These are phyloP conservation scores for Cygnus buccinator DNA, from an alignment of 2,113 vertebrate genomes.

Conservation along the genomic window DNA sequence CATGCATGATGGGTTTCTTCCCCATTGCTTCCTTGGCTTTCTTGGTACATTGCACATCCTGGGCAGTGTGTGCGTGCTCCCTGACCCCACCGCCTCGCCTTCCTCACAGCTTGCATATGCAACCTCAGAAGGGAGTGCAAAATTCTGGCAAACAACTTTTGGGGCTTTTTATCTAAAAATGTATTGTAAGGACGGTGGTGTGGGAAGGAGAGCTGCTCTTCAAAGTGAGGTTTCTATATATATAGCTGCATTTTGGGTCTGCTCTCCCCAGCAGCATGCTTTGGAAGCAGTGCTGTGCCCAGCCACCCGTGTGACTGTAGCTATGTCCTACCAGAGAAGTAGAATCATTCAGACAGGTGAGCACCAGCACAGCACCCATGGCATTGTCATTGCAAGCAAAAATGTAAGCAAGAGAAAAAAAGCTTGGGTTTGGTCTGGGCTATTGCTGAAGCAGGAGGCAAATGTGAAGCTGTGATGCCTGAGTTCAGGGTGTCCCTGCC, in stretches of 20 bases:
- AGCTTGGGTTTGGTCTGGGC: background rate
- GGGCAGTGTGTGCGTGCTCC: rapidly evolving
- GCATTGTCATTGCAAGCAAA: background rate
- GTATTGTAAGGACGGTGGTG: rapidly evolving
- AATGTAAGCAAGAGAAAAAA: background rate
- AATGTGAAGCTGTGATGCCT: background rate
- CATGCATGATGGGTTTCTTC: rapidly evolving
- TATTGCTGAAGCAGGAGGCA: background rate
- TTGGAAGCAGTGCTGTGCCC: rapidly evolving
- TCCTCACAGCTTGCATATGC: background rate
- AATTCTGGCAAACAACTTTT: rapidly evolving
- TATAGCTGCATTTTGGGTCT: rapidly evolving
- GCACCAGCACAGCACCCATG: background rate
- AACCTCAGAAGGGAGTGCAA: rapidly evolving
- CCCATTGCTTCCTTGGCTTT: background rate
- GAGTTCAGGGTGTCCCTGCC: background rate
- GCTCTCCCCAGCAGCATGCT: background rate
- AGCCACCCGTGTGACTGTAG: rapidly evolving
- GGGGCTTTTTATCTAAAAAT: background rate
- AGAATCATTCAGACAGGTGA: rapidly evolving
- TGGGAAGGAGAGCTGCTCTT: rapidly evolving
- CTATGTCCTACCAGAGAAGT: rapidly evolving
- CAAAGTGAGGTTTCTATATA: rapidly evolving
- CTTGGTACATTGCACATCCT: rapidly evolving
- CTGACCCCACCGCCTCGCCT: background rate